Percentiles rank a stretch among this genome's conserved stretches.
These are phyloP conservation scores for Campylorhamphus procurvoides DNA, from an alignment of 2,113 vertebrate species.

Conservation along the genomic window DNA sequence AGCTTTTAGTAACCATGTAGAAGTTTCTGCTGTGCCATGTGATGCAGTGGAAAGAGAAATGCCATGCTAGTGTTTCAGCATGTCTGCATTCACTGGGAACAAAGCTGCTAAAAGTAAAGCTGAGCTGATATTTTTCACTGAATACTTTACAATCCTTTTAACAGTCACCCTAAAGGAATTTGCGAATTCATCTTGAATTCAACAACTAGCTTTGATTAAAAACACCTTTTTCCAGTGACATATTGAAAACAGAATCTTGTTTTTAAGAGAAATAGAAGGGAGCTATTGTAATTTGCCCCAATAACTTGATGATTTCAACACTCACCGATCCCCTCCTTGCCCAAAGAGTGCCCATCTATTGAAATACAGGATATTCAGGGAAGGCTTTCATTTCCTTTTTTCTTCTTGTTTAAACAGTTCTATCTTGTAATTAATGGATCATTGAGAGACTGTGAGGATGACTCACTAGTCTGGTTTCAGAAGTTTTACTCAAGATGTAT, in stretches of 20 bases:
- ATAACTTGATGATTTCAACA: not conserved
- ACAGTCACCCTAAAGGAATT: conserved; percentile 2
- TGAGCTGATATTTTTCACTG: conserved; percentile 50
- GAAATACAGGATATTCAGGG: not conserved
- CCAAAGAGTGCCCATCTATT: not conserved
- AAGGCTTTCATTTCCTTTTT: not conserved
- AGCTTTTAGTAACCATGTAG: not conserved
- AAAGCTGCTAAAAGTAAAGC: conserved; percentile 35
- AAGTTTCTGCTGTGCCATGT: conserved; percentile 22
- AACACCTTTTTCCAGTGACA: not conserved
- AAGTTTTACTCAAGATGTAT: not conserved
- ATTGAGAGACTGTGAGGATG: not conserved
- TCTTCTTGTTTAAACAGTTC: not conserved
- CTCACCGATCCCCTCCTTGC: not conserved
- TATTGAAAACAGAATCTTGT: not conserved
- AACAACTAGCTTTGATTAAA: not conserved
- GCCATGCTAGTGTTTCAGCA: not conserved
- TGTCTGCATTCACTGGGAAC: conserved; percentile 9
- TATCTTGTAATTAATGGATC: not conserved
- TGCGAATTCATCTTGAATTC: conserved; percentile 39
- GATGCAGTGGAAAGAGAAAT: conserved; percentile 14
- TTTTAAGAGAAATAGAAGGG: not conserved
- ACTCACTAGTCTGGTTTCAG: not conserved
- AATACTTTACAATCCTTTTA: conserved; percentile 31
- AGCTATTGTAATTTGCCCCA: not conserved